Evolutionary conservation across 2,113 vertebrate species (phyloP).

Genomic region (Callithrix jacchus): DNA sequence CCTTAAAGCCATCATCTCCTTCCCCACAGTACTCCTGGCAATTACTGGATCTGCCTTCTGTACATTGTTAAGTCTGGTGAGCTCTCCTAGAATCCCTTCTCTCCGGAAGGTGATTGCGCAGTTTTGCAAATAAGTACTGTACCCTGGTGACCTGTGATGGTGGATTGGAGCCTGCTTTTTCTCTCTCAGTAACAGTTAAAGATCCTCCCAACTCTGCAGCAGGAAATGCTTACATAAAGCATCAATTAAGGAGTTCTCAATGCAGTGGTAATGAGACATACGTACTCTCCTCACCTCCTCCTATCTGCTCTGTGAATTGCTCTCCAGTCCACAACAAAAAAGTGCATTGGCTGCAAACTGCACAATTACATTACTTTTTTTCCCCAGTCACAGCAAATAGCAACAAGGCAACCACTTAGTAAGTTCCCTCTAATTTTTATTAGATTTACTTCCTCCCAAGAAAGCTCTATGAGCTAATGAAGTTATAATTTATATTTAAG

Average conservation of each 20-base stretch:
- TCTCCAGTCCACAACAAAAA: conserved; percentile 66
- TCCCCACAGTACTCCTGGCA: conserved; percentile 31
- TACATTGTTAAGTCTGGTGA: not conserved
- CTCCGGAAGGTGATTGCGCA: not conserved
- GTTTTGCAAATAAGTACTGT: conserved; percentile 42
- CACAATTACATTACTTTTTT: conserved; percentile 50
- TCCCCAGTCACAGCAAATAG: conserved; percentile 53
- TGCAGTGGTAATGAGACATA: conserved; percentile 33
- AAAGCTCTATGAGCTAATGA: conserved; percentile 69
- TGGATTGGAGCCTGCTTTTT: conserved; percentile 43
- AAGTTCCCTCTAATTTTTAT: conserved; percentile 57
- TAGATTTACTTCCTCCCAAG: conserved; percentile 63
- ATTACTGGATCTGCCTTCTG: conserved; percentile 40
- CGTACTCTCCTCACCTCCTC: not conserved
- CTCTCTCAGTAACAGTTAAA: conserved; percentile 60
- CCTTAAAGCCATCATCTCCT: conserved; percentile 29
- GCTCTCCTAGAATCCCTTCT: conserved; percentile 38
- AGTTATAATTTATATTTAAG: conserved; percentile 54
- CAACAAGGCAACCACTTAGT: conserved; percentile 60
- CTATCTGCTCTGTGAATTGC: conserved; percentile 50
- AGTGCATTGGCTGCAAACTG: conserved; percentile 44
- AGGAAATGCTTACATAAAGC: conserved; percentile 42
- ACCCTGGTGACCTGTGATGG: not conserved
- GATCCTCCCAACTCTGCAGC: conserved; percentile 44
- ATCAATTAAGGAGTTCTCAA: conserved; percentile 57